Percentiles rank a stretch among this genome's conserved stretches.
phyloP scores from a whole-genome alignment of 35 echinoderm and acorn worm genomes.

The Ophioderma brevispina region DNA sequence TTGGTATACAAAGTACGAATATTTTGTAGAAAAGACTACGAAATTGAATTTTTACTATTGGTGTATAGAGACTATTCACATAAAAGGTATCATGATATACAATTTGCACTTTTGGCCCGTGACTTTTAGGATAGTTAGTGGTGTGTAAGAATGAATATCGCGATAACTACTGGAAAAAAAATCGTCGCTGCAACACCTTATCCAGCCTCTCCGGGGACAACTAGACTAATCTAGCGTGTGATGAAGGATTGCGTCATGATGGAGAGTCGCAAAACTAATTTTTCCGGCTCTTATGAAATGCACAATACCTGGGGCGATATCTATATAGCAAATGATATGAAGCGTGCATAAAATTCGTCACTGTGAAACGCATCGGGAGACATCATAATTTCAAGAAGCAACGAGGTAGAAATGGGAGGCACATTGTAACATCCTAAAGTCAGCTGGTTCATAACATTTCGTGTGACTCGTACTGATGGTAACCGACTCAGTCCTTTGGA shows the following conservation, averaged over 20 bases:
- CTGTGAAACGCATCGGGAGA: neutral
- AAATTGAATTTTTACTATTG: too few relatives aligned
- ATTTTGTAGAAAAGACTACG: too few relatives aligned
- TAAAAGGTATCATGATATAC: neutral
- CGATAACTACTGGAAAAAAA: neutral
- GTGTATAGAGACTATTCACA: too few relatives aligned
- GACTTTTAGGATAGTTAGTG: neutral
- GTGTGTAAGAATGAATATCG: neutral
- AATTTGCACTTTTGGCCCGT: neutral
- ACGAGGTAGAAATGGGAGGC: neutral
- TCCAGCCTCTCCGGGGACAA: neutral
- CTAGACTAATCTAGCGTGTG: neutral
- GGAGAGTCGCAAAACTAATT: neutral
- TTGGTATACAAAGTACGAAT: too few relatives aligned
- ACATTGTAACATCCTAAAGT: neutral
- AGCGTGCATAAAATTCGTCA: neutral
- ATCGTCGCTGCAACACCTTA: neutral
- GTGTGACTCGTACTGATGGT: too few relatives aligned
- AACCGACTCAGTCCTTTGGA: too few relatives aligned
- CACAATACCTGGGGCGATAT: neutral
- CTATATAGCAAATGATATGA: neutral
- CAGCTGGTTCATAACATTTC: neutral
- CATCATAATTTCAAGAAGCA: neutral
- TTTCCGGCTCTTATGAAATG: constrained; percentile 6
- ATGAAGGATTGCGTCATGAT: neutral